Conservation (phyloP, 2,888 invertebrate species). For the Xestia ashworthii region DNA sequence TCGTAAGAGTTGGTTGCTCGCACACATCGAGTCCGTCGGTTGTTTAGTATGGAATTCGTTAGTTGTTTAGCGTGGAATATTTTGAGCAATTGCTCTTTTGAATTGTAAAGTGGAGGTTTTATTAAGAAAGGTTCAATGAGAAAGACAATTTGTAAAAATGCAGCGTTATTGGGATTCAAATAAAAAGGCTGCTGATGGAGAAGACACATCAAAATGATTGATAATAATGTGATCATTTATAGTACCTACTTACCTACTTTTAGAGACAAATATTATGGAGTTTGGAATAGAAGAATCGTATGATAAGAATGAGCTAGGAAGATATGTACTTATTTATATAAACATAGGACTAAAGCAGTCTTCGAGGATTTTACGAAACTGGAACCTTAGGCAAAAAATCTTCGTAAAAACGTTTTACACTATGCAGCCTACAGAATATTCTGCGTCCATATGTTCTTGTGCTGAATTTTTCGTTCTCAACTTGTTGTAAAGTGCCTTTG, state of each 20-base stretch:
- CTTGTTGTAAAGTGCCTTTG: not conserved
- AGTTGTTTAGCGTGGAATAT: constrained; percentile 27
- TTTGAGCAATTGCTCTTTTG: constrained; percentile 33
- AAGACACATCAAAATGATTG: not conserved
- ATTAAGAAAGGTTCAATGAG: not conserved
- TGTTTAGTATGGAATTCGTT: constrained; percentile 61
- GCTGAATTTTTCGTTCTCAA: not conserved
- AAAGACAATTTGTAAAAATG: not conserved
- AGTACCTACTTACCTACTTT: too few species aligned
- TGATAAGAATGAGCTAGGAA: not conserved
- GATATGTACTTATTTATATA: not conserved
- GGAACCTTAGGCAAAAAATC: not conserved
- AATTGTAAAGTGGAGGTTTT: constrained; percentile 12
- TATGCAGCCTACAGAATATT: not conserved
- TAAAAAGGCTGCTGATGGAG: not conserved
- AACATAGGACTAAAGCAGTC: not conserved
- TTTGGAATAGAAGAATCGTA: not conserved
- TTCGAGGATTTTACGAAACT: not conserved
- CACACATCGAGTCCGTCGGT: constrained; percentile 61
- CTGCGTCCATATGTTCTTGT: not conserved
- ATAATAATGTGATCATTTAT: not conserved
- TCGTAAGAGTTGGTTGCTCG: constrained; percentile 78
- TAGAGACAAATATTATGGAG: not conserved
- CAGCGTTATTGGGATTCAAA: not conserved
- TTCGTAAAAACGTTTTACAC: not conserved